Evolutionary conservation across 2,888 invertebrate species (phyloP).

Genomic region (Calephelis perditalis): DNA sequence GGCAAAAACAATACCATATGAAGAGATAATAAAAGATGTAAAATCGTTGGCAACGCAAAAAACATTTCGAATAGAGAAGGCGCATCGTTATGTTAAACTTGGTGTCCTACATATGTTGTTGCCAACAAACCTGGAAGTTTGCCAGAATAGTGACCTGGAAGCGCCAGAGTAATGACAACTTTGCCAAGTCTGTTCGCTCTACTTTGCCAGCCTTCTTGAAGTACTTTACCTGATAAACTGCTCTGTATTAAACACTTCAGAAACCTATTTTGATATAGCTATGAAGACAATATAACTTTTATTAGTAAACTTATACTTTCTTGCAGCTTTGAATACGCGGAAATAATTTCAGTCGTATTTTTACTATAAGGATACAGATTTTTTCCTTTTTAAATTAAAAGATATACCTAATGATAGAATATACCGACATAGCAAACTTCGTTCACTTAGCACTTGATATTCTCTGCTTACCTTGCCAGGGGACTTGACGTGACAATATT

Average conservation of each 20-base stretch:
- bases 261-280: no score
- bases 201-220: not conserved
- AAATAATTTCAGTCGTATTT: no score
- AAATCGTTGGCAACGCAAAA: constrained; percentile 26
- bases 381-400: no score
- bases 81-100: constrained; percentile 45
- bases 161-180: constrained; percentile 28
- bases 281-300: no score
- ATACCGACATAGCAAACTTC: no score
- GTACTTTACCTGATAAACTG: not conserved
- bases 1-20: not conserved
- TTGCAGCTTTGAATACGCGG: no score
- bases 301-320: no score
- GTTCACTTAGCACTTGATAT: no score
- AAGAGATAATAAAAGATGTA: constrained; percentile 10
- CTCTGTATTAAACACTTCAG: not conserved
- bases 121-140: constrained; percentile 51
- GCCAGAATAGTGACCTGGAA: constrained; percentile 46
- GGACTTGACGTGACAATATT: no score
- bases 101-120: constrained; percentile 54
- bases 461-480: no score
- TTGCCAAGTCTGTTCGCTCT: constrained; percentile 27
- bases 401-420: no score
- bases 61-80: constrained; percentile 39
- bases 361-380: no score